A percentile compares a stretch with the other conserved stretches of the same genome.
Conservation (phyloP, 2,888 invertebrate species). For the Villa cingulata region DNA sequence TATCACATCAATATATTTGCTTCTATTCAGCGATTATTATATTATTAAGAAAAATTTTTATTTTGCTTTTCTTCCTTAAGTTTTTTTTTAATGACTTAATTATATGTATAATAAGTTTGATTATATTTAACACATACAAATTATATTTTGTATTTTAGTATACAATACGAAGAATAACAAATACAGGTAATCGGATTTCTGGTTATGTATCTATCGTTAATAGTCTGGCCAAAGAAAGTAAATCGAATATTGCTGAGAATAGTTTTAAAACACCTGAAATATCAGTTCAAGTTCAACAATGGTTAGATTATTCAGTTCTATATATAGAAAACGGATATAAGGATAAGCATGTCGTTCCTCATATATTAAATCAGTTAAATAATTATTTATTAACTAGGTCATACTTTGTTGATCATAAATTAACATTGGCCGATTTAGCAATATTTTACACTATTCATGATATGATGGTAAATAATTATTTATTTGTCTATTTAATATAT, state of each 20-base stretch:
- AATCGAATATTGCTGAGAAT: conserved; percentile 26
- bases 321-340: conserved; percentile 30
- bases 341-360: conserved; percentile 26
- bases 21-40: no score
- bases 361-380: conserved; percentile 40
- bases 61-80: no score
- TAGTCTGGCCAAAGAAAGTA: conserved; percentile 36
- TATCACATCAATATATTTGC: no score
- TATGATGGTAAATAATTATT: conserved; percentile 50
- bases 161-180: no score
- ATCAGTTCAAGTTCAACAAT: conserved; percentile 44
- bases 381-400: conserved; percentile 39
- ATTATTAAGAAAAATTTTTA: no score
- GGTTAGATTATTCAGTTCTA: conserved; percentile 50
- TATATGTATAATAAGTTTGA: no score
- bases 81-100: conserved; percentile 35
- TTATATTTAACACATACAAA: no score
- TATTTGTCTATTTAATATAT: no score
- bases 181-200: conserved; percentile 24
- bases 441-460: conserved; percentile 52
- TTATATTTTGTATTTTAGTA: no score
- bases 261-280: conserved; percentile 29
- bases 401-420: conserved; percentile 42
- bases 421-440: conserved; percentile 55
- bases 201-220: conserved; percentile 43